Base-by-base conservation (phyloP, 2,113 vertebrate genomes). In the Neodon shergylaensis region DNA sequence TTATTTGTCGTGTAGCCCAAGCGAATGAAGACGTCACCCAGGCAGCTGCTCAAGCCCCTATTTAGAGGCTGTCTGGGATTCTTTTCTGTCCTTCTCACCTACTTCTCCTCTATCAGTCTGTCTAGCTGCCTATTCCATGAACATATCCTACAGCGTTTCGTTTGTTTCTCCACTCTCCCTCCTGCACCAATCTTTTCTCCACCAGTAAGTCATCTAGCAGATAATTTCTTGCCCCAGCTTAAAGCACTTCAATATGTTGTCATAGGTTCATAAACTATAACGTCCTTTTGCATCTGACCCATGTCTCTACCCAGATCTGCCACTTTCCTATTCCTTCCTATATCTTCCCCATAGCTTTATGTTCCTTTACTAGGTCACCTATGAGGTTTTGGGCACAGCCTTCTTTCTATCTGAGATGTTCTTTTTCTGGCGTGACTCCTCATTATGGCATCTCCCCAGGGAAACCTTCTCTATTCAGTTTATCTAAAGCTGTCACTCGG, bases 141-240 rank as follows among this genome's bases (percentile, higher is more conserved):
- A 91, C 19, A 70, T 42, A 91, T 28, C 77, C 26, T 76, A 65
- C 74, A 61, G 72, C 70, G 82, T 81, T 83, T 72, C 26, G 72
- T 47, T 85, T 85, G 91, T 91, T 95, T 88, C 33, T 91, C 24
- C 44, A 44, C 33, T 3, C 2, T 63, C 61, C 6, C 7, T 36
- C 31, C 39, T 21, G 0, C 3, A 88, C 47, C n/a, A 91, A 82
- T 89, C 44, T 7, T 42, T 89, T 92, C 47, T 88, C 44, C 36
- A 66, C 33, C 63, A 10, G 82, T 78, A 96, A 92, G 78, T 81
- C 58, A 92, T 81, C 47, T 88, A 52, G n/a, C 63, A 36, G 33
- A 92, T n/a, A 6, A 52, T 77, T 81, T 88, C 49, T n/a, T 95
- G 84, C 28, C 13, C 36, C 42, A 88, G 24, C 19, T 77, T 85